Percentiles rank a stretch among this genome's conserved stretches.
These are phyloP conservation scores for Noctua fimbriata DNA, from an alignment of 2,888 invertebrate genomes.

Conservation along the genomic window DNA sequence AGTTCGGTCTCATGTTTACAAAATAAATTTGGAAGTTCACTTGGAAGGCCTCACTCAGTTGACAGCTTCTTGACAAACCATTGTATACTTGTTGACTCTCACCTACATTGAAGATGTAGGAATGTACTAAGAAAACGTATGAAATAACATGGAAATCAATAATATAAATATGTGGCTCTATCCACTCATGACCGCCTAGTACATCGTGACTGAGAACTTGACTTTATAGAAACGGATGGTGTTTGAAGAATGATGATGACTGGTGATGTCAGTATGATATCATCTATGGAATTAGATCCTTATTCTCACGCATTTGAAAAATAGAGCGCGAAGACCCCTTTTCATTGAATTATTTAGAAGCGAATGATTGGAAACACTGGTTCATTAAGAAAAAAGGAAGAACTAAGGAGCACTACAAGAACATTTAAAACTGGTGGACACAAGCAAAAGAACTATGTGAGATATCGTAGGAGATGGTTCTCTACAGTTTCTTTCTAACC, in stretches of 20 bases:
- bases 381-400: not conserved
- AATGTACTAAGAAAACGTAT: conserved; percentile 34
- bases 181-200: conserved; percentile 20
- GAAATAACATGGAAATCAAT: conserved; percentile 27
- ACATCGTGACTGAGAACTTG: conserved; percentile 38
- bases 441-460: not conserved
- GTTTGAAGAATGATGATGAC: conserved; percentile 14
- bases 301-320: conserved; percentile 17
- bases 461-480: not conserved
- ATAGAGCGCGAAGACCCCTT: not conserved
- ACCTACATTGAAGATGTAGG: conserved; percentile 50
- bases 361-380: not conserved
- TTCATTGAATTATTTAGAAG: not conserved
- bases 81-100: conserved; percentile 51
- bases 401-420: not conserved
- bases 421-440: not conserved
- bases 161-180: conserved; percentile 39
- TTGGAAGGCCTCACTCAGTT: conserved; percentile 37
- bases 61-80: conserved; percentile 57
- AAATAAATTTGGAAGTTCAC: conserved; percentile 62
- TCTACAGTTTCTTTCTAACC: not conserved
- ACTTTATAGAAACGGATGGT: conserved; percentile 5
- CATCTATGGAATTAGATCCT: conserved; percentile 28
- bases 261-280: conserved; percentile 45
- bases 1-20: conserved; percentile 61